Evolutionary conservation across 2,888 invertebrate genomes (phyloP), one percentile per base, ranked within the genome.

Genomic region (Camptogramma bilineatum): DNA sequence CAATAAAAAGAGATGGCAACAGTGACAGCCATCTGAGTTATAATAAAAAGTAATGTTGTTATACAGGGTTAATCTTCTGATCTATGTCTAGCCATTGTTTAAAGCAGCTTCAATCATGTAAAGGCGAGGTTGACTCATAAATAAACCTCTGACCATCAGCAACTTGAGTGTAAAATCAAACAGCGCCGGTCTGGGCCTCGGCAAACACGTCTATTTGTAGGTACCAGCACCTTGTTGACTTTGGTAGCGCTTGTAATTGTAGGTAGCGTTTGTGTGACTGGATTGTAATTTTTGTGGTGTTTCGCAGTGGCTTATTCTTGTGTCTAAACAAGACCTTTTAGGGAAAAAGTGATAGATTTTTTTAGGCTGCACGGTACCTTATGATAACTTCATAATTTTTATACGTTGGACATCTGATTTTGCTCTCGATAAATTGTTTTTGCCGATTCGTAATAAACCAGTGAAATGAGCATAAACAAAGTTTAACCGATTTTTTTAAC

Each of bases 81-180:
- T 21, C 21, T 31, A 39, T 39, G 13, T 39, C 13, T 13, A 39
- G 13, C 34, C 13, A 39, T 39, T 39, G 34, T 39, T 13, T 13
- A 39, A 10, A 39, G 34, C 13, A 39, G 13, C 34, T 39, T 39
- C 61, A 66, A 56, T 62, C 57, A 66, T 62, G 62, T 34, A 51
- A 44, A 64, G 59, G 53, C 34, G 61, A 62, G 54, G 54, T 39
- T 59, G 58, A 58, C 62, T 62, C 58, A 66, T 66, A 62, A 66
- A 66, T 62, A 62, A 65, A 58, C 47, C 54, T 58, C 54, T 55
- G 54, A 62, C 66, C 66, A 62, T 53, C 65, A 62, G 66, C 42
- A 62, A 66, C 62, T 66, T 62, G 66, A 62, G 62, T 66, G 54
- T 62, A 60, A 70, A 68, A 39, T 62, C 68, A 66, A 68, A 68